These are phyloP conservation scores for Pachycephus smyrnensis DNA, from an alignment of 2,888 invertebrate genomes.

Conservation along the genomic window DNA sequence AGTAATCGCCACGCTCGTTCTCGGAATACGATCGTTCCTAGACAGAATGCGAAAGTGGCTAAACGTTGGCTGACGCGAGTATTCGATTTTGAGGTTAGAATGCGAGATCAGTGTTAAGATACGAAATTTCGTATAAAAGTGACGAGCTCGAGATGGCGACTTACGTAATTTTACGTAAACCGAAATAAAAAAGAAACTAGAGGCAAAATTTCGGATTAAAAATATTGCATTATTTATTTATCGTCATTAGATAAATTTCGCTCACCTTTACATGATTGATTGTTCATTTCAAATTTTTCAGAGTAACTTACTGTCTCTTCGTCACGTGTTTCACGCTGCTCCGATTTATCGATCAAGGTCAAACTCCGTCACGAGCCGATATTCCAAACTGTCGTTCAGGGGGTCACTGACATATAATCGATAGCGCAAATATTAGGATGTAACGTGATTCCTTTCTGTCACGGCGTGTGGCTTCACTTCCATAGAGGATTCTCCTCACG, in stretches of 20 bases:
- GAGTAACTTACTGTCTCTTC: not conserved
- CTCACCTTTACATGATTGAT: too few relatives aligned
- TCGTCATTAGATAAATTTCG: too few relatives aligned
- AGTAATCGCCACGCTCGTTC: not conserved
- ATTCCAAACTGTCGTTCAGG: not conserved
- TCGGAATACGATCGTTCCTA: not conserved
- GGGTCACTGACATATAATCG: not conserved
- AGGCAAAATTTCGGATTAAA: too few relatives aligned
- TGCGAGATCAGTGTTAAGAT: not conserved
- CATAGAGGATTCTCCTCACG: not conserved
- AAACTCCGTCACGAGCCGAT: not conserved
- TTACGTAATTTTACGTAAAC: not conserved
- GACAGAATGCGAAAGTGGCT: not conserved
- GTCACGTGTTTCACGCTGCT: not conserved
- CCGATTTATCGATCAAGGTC: not conserved
- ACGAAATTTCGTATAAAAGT: not conserved
- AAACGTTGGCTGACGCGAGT: not conserved
- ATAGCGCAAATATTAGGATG: not conserved
- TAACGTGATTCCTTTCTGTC: not conserved
- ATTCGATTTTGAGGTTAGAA: not conserved
- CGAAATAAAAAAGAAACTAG: not conserved
- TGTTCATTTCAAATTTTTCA: not conserved
- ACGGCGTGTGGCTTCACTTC: not conserved
- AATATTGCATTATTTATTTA: too few relatives aligned
- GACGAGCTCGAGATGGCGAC: not conserved